phyloP scores from a whole-genome alignment of 2,113 vertebrate genomes.

The Gnathonemus longibarbis region DNA sequence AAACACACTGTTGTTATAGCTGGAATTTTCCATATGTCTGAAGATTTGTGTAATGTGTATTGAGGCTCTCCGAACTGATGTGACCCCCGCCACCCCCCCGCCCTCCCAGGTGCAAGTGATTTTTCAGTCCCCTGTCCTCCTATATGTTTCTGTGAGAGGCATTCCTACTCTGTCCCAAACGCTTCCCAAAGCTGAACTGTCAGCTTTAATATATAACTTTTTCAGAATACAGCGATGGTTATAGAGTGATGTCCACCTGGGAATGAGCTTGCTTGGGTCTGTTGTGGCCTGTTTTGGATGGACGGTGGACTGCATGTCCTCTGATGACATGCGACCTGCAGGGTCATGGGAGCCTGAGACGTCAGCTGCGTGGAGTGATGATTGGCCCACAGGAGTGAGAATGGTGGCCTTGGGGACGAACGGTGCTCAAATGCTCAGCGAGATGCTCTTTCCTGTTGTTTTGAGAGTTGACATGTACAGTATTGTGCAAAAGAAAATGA shows the following conservation, averaged over 20 bases:
- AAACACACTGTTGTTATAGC: not conserved
- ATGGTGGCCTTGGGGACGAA: not conserved
- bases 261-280: not conserved
- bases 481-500: not conserved
- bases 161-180: not conserved
- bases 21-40: not conserved
- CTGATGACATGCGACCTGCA: not conserved
- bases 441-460: not conserved
- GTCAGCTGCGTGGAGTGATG: not conserved
- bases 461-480: not conserved
- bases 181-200: not conserved
- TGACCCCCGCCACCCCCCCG: not conserved
- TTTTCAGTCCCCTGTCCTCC: not conserved
- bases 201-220: conserved; percentile 1
- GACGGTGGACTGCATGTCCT: not conserved
- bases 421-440: not conserved
- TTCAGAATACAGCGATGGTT: not conserved
- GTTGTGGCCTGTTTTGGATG: not conserved
- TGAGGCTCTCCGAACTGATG: not conserved
- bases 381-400: not conserved
- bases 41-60: not conserved
- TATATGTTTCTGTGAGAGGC: not conserved
- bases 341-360: not conserved
- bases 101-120: not conserved
- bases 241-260: not conserved